Evolutionary conservation across 92 coral and sea anemone species (phyloP), one percentile per base, ranked within the genome.

Genomic region (Metridium senile): DNA sequence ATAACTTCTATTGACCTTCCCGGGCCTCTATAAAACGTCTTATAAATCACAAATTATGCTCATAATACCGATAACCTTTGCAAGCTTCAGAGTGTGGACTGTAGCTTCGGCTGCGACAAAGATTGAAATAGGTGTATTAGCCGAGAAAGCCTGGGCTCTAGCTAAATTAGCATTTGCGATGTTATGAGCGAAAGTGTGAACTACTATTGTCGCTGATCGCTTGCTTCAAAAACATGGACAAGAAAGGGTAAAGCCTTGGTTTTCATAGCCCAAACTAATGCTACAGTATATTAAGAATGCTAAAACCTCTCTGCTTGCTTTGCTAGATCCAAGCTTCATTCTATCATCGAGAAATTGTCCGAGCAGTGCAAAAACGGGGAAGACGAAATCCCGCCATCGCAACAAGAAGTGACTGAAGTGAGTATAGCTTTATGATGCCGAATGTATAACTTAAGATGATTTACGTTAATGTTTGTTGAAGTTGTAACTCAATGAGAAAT

Each of bases 281-380:
- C 49, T 39, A 39, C 8, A 39, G 49, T 6, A 4, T 6, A 6
- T 39, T 39, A 4, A 39, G 13, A 39, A 4, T 4, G 49, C 13
- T 39, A 39, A 6, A 4, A 6, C 13, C 13, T 4, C 6, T 39
- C 49, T 4, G 6, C 49, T 39, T 39, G 6, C 13, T 39, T 72
- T 76, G 45, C 21, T 34, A 89, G 94, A 58, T 82, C 72, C 9
- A 89, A 89, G 66, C 90, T 89, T 51, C 94, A 89, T 72, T 89
- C 94, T 53, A 89, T 89, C 73, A 89, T 89, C 70, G 94, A 89
- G 83, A 89, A 90, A 58, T 83, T 90, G 63, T 90, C 94, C 18
- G 94, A 87, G 52, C 94, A 90, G 69, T 90, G 89, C 70, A 86
- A 74, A 71, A 72, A 62, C 71, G 35, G 51, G 25, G 59, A 25